Percentiles rank a stretch among this genome's conserved stretches.
Evolutionary conservation across 2,797 vertebrate species (phyloP).

Genomic region (Antennarius maculatus): DNA sequence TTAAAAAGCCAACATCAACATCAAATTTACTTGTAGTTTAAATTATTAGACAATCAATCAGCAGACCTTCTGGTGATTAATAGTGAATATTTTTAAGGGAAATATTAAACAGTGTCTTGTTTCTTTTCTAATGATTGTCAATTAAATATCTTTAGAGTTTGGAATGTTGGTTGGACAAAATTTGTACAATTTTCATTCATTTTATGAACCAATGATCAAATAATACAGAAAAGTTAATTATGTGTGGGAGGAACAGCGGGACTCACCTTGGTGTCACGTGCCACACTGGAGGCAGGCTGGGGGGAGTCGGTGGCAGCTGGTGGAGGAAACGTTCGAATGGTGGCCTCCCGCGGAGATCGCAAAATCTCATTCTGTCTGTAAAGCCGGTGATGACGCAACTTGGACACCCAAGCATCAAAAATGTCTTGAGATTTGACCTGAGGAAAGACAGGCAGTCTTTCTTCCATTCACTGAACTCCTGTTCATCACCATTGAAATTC

Average conservation of each 20-base stretch:
- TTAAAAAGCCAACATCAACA: background rate
- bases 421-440: slow-evolving; percentile 98
- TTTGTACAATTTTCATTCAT: background rate
- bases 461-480: background rate
- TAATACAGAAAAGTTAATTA: background rate
- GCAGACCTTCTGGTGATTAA: background rate
- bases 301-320: slow-evolving; percentile 88
- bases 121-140: background rate
- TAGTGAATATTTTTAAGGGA: background rate
- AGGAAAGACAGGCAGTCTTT: slow-evolving; percentile 6
- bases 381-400: slow-evolving; percentile 92
- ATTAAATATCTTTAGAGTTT: background rate
- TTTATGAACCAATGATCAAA: background rate
- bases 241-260: background rate
- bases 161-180: background rate
- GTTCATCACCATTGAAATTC: slow-evolving; percentile 4
- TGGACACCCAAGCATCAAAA: slow-evolving; percentile 97
- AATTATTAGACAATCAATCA: background rate
- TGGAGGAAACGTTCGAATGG: slow-evolving; percentile 91
- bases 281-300: slow-evolving; percentile 83
- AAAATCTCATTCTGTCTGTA: slow-evolving; percentile 99
- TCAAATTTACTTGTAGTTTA: too few species aligned
- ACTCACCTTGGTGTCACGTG: slow-evolving; percentile 89
- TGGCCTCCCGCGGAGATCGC: slow-evolving; percentile 93
- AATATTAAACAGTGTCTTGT: background rate